phyloP scores from a whole-genome alignment of 2,797 vertebrate species.

The Rhinichthys osculus region DNA sequence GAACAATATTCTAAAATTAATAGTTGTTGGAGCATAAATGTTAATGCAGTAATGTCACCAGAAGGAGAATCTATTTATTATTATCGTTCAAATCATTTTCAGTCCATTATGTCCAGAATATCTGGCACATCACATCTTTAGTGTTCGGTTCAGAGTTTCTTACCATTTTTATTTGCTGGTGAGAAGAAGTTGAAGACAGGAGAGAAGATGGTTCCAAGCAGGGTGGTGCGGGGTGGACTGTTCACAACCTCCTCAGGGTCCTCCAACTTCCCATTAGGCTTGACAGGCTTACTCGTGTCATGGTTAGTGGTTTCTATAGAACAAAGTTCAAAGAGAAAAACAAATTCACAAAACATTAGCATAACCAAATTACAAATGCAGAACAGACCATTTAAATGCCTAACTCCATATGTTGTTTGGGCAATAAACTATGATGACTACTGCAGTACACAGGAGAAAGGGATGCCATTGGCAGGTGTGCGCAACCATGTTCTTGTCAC shows the following conservation, averaged over 20 bases:
- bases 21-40: neutral
- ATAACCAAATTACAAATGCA: neutral
- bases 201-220: slow-evolving; percentile 98
- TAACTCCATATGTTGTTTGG: neutral
- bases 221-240: slow-evolving; percentile 92
- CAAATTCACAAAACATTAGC: neutral
- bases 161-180: slow-evolving; percentile 97
- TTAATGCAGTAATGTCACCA: neutral
- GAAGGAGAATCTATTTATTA: neutral
- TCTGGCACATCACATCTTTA: neutral
- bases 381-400: neutral
- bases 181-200: slow-evolving; percentile 99
- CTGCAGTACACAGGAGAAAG: neutral
- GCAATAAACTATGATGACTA: neutral
- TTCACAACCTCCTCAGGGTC: slow-evolving; percentile 79
- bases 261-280: slow-evolving; percentile 92
- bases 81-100: neutral
- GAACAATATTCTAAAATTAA: neutral
- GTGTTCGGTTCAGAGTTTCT: slow-evolving; percentile 28
- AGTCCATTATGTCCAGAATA: neutral
- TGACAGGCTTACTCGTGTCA: slow-evolving; percentile 90
- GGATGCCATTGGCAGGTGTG: neutral
- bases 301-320: slow-evolving; percentile 88
- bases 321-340: slow-evolving; percentile 18
- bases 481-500: neutral